Base-by-base conservation (phyloP, 2,888 invertebrate genomes). In the Thecocarcelia acutangulata region DNA sequence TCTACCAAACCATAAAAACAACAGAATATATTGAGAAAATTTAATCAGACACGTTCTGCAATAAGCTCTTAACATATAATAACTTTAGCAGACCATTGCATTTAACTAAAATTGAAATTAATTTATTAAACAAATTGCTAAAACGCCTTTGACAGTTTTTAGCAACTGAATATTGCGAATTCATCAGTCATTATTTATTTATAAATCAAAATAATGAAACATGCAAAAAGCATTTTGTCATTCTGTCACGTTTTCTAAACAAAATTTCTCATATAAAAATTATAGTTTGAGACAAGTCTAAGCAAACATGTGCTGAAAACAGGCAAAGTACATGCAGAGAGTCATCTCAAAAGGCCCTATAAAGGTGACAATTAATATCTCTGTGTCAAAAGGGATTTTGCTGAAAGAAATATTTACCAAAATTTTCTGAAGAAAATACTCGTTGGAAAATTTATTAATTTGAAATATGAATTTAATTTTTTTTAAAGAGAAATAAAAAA, bases 181-280 rank as follows among this genome's bases (percentile, higher is more conserved):
- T 74, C 54, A 73, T 73, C 46, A 54, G 46, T 64, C 56, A 63
- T 74, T 74, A 64, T 74, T 24, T 74, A 72, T 72, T 72, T 72
- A 74, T 56, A 40, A 72, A 52, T 50, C 72, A 42, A 48, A 48
- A 37, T 11, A 72, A 70, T 33, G 8, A 33, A 33, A 33, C 33
- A 33, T 33, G 33, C 33, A 50, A n/a, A 50, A 50, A 58, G 11
- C 28, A 21, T 13, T 28, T 64, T 24, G 21, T 15, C n/a, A 19
- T n/a, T 37, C 24, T 46, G 63, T 73, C 73, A 73, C 52, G 54
- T 63, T 73, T 63, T 19, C 15, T 12, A 33, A 54, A 46, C 28
- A 48, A 37, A 19, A 15, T 28, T 61, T 44, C 15, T 37, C 37
- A 28, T 40, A 42, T 33, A 24, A n/a, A 24, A 12, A 17, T 2